Evolutionary conservation across 2,888 invertebrate genomes (phyloP).

Genomic region (Cantharis nigra): DNA sequence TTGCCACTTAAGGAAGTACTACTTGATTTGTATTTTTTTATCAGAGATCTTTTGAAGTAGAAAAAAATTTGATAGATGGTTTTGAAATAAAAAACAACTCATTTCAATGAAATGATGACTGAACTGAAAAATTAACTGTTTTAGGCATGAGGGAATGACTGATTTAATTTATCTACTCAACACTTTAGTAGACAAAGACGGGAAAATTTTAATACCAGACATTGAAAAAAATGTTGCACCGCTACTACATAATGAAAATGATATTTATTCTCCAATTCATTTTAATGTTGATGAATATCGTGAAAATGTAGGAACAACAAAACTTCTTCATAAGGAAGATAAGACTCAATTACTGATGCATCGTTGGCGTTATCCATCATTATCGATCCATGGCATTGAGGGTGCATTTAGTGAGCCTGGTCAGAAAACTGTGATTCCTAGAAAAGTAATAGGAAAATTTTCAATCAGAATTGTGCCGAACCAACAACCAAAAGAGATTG

Average conservation of each 20-base stretch:
- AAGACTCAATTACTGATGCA: conserved; percentile 88
- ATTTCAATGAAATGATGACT: no score
- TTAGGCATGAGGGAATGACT: conserved; percentile 82
- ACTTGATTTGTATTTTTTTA: no score
- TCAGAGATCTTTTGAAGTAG: no score
- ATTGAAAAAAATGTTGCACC: conserved; percentile 82
- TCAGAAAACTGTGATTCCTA: conserved; percentile 93
- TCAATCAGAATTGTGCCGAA: conserved; percentile 96
- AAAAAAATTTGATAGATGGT: no score
- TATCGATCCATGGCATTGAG: conserved; percentile 90
- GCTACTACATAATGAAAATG: conserved; percentile 69
- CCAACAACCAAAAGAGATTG: conserved; percentile 84
- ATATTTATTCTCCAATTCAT: conserved; percentile 80
- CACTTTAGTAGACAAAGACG: conserved; percentile 82
- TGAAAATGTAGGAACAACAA: conserved; percentile 69
- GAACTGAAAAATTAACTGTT: conserved; percentile 41
- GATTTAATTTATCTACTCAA: conserved; percentile 88
- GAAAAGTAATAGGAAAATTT: conserved; percentile 94
- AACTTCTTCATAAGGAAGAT: conserved; percentile 76
- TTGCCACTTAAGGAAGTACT: no score
- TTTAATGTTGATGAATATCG: conserved; percentile 83
- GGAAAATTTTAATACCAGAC: conserved; percentile 82
- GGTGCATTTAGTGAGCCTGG: conserved; percentile 93
- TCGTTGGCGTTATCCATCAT: conserved; percentile 91
- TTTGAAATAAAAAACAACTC: no score